A percentile compares a stretch with the other conserved stretches of the same genome.
phyloP scores from a whole-genome alignment of 1,140 invertebrate species.

The Trypoxylus dichotomus region DNA sequence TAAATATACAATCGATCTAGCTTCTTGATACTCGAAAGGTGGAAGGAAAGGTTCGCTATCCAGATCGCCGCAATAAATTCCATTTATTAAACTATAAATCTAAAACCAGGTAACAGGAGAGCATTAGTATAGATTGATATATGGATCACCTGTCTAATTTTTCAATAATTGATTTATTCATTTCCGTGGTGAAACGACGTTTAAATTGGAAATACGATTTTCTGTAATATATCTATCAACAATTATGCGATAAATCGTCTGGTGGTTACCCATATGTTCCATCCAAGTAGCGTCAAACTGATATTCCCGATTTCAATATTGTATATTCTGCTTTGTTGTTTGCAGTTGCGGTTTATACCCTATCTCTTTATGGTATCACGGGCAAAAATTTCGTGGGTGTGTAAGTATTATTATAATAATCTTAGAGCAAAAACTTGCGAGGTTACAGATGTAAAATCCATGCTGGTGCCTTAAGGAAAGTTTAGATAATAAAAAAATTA shows the following conservation, averaged over 20 bases:
- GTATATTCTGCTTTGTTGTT: no score
- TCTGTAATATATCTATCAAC: not conserved
- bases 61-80: not conserved
- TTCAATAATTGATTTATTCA: conserved; percentile 16
- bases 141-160: conserved; percentile 27
- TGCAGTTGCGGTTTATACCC: no score
- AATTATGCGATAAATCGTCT: not conserved
- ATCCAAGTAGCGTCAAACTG: no score
- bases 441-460: no score
- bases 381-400: no score
- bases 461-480: no score
- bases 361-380: no score
- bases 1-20: not conserved
- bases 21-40: conserved; percentile 10
- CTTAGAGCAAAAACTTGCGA: no score
- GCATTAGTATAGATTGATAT: conserved; percentile 19
- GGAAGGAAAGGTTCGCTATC: not conserved
- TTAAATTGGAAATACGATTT: conserved; percentile 5
- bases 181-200: not conserved
- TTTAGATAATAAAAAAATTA: no score
- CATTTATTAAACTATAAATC: conserved; percentile 25
- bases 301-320: no score
- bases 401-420: no score
- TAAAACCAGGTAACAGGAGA: conserved; percentile 5
- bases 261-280: no score